Base-by-base conservation (phyloP, 2,888 invertebrate species). In the Xiphydria camelus region DNA sequence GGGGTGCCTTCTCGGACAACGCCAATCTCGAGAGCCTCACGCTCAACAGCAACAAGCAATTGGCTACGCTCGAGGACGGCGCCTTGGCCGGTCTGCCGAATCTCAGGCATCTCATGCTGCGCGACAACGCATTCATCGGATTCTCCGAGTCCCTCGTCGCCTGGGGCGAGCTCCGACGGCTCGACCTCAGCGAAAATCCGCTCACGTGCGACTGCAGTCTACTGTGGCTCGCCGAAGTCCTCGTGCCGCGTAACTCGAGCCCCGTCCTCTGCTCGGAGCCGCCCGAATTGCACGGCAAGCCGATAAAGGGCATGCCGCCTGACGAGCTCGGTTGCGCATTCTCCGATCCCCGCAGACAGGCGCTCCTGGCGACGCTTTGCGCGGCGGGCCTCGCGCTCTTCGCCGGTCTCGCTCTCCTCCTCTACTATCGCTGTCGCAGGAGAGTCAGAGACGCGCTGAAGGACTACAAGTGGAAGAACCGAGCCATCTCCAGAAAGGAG, bases 101-200 rank as follows among this genome's bases (percentile, higher is more conserved):
- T 69, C 77, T 93, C 41, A 83, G 85, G 52, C 87, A 88, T 57
- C 80, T 93, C 25, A 83, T 87, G 20, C 76, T 93, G 18, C 84
- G 86, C 61, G 91, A 91, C 64, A 92, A 92, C 71, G 87, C 87
- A 2, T 83, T 92, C 56, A 80, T 82, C 46, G 83, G 84, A 3
- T 79, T 93, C 48, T 83, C 87, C n/a, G 91, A 92, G 73, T 84
- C 87, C 0, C 82, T 90, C 36, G 86, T 90, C 25, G 84, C 89
- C 17, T 92, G 91, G 82, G 85, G 83, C 54, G 91, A 90, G 64
- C 76, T 92, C 22, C 82, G 85, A 36, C 82, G 83, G 12, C 73
- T 93, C 12, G 91, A 91, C 66, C 78, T 93, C 23, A 86, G 88
- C 2, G 91, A 91, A 64, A 92, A 92, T 67, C 91, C 91, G 0